These are phyloP conservation scores for Limenitis camilla DNA, from an alignment of 2,888 invertebrate genomes.

Conservation along the genomic window DNA sequence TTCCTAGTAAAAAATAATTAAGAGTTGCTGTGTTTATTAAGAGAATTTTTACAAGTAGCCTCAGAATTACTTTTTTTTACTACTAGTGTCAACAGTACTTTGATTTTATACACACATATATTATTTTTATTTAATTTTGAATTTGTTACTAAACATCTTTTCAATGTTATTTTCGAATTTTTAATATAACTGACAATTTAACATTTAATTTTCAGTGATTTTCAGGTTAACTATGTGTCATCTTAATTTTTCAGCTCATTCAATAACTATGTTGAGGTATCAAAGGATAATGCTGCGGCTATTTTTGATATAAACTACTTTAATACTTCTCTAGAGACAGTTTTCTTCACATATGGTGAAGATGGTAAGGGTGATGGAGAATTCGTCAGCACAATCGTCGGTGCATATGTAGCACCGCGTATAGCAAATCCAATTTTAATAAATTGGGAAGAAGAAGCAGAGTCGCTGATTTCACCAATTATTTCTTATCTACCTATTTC, in stretches of 20 bases:
- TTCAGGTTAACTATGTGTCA: too few species aligned
- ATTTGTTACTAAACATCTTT: too few species aligned
- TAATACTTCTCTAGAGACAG: conserved; percentile 39
- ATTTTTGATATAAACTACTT: conserved; percentile 41
- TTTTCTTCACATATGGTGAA: conserved; percentile 62
- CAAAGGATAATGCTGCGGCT: conserved; percentile 35
- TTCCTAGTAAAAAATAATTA: too few species aligned
- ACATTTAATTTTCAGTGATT: neutral
- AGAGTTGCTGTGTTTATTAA: too few species aligned
- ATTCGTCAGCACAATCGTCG: conserved; percentile 50
- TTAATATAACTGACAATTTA: too few species aligned
- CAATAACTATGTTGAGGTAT: conserved; percentile 36
- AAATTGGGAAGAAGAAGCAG: conserved; percentile 64
- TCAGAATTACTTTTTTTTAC: too few species aligned
- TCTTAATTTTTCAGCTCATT: conserved; percentile 38
- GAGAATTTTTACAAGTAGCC: too few species aligned
- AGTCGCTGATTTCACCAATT: conserved; percentile 43
- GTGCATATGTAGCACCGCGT: conserved; percentile 40
- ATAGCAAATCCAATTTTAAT: conserved; percentile 56
- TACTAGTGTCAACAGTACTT: too few species aligned
- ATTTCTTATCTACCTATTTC: conserved; percentile 42
- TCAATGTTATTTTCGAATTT: too few species aligned
- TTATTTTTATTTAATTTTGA: neutral
- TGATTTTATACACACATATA: neutral
- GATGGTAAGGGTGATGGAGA: conserved; percentile 43